Evolutionary conservation across 2,113 vertebrate genomes (phyloP).

Genomic region (Sapajus apella): DNA sequence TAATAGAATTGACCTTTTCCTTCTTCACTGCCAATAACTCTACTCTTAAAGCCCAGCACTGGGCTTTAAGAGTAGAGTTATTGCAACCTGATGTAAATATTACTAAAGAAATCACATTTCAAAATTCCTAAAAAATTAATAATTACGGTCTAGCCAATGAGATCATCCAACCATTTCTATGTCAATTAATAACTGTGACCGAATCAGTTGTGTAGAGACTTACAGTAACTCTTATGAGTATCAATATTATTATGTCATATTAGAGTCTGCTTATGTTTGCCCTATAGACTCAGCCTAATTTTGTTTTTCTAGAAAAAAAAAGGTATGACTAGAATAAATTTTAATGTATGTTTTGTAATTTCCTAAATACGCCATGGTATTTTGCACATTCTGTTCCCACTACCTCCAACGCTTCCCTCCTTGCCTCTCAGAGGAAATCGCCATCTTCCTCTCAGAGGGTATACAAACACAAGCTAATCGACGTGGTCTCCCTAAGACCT

Average conservation of each 20-base stretch:
- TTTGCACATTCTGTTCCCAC: not conserved
- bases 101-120: conserved; percentile 17
- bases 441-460: not conserved
- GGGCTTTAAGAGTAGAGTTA: not conserved
- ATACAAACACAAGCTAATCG: not conserved
- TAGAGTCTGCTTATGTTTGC: not conserved
- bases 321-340: not conserved
- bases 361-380: not conserved
- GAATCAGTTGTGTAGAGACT: not conserved
- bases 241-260: not conserved
- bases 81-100: conserved; percentile 8
- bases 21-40: not conserved
- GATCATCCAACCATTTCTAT: conserved; percentile 6
- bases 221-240: not conserved
- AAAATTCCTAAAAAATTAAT: conserved; percentile 17
- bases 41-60: not conserved
- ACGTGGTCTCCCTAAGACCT: not conserved
- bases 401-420: not conserved
- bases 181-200: not conserved
- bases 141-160: not conserved
- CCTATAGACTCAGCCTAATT: not conserved
- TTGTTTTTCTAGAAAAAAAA: not conserved
- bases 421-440: not conserved
- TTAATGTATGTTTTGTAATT: not conserved
- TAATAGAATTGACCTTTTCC: conserved; percentile 13